These are phyloP conservation scores for Bolborhynchus lineola DNA, from an alignment of 2,113 vertebrate genomes.

Conservation along the genomic window DNA sequence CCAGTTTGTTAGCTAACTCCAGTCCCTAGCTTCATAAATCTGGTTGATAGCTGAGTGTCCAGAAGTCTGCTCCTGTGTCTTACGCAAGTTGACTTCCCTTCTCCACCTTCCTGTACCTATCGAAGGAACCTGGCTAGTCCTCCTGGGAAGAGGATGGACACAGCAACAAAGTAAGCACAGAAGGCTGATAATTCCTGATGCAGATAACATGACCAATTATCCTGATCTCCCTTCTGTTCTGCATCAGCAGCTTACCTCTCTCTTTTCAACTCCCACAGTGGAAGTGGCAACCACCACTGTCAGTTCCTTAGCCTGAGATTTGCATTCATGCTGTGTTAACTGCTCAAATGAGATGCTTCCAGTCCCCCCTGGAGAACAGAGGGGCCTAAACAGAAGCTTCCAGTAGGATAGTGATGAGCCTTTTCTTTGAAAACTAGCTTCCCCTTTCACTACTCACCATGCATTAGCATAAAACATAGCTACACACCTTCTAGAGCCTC, in stretches of 20 bases:
- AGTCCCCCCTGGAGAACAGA: not conserved
- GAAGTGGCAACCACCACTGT: not conserved
- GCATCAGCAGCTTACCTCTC: not conserved
- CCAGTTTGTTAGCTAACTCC: not conserved
- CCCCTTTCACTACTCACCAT: not conserved
- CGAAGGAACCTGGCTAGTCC: not conserved
- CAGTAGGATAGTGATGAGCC: not conserved
- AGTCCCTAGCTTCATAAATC: not conserved
- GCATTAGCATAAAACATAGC: not conserved
- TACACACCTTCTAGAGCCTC: not conserved
- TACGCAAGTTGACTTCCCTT: not conserved
- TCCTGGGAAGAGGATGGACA: not conserved
- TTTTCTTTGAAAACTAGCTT: not conserved
- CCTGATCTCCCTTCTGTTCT: not conserved
- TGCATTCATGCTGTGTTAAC: not conserved
- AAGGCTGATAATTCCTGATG: not conserved
- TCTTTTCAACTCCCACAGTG: not conserved
- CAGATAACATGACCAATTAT: not conserved
- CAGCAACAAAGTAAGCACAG: not conserved
- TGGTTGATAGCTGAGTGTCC: not conserved
- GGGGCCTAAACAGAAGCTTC: not conserved
- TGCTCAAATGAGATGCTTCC: not conserved
- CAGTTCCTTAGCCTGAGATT: not conserved
- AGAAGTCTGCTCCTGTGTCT: not conserved
- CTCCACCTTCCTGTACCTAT: not conserved